Evolutionary conservation across 2,113 vertebrate species (phyloP).

Genomic region (Baryphthengus martii): DNA sequence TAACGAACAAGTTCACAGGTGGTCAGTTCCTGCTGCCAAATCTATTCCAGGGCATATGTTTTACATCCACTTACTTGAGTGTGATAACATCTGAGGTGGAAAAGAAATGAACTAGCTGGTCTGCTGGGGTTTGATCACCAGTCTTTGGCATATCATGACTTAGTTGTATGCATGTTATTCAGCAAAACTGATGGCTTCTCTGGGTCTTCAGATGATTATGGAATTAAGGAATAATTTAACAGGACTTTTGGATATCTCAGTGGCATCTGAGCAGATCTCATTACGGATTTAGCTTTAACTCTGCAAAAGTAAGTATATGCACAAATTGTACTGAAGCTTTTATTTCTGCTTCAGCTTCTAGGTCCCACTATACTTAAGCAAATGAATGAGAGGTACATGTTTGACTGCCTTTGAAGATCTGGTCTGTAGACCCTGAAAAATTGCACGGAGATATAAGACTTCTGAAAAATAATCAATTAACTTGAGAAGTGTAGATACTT

Average conservation of each 20-base stretch:
- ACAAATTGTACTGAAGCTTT: background rate
- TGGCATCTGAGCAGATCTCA: background rate
- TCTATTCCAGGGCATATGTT: background rate
- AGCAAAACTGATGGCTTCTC: background rate
- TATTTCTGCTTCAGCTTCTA: background rate
- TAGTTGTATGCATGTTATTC: background rate
- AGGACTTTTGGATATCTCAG: background rate
- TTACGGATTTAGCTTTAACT: background rate
- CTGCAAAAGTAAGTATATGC: background rate
- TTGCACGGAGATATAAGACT: background rate
- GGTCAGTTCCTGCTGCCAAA: background rate
- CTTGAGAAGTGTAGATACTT: background rate
- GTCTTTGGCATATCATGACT: background rate
- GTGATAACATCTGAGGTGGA: background rate
- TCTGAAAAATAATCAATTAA: background rate
- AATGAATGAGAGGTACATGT: background rate
- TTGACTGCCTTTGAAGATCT: background rate
- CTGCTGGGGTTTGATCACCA: background rate
- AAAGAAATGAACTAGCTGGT: background rate
- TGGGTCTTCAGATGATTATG: background rate
- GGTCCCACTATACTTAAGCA: background rate
- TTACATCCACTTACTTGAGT: background rate
- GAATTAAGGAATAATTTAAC: background rate
- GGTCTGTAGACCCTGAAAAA: background rate
- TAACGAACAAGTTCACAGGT: background rate